phyloP scores from a whole-genome alignment of 1,140 invertebrate genomes.

The Procambarus clarkii region DNA sequence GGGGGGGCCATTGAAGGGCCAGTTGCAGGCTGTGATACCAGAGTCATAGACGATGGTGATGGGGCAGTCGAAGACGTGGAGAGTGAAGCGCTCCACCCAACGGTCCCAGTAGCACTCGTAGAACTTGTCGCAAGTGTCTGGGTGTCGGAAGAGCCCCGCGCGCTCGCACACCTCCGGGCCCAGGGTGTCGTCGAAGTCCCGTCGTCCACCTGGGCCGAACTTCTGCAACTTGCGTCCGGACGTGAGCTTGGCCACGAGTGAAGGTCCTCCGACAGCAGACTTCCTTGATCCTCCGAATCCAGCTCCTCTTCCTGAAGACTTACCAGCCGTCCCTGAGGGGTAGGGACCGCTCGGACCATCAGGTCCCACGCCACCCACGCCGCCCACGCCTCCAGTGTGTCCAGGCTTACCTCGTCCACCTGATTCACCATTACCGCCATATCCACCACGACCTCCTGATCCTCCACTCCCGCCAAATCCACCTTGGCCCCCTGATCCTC shows the following conservation, averaged over 20 bases:
- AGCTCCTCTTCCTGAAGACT: slow-evolving; percentile 2
- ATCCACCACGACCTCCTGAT: slow-evolving; percentile 4
- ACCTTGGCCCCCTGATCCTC: slow-evolving; percentile 14
- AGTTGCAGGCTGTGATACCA: slow-evolving; percentile 86
- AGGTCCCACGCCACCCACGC: not conserved
- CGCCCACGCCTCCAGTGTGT: not conserved
- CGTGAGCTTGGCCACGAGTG: slow-evolving; percentile 63
- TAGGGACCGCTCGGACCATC: slow-evolving; percentile 44
- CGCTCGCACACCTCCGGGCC: slow-evolving; percentile 82
- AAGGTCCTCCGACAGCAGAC: slow-evolving; percentile 53
- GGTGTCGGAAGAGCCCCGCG: slow-evolving; percentile 88
- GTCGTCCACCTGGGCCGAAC: slow-evolving; percentile 73
- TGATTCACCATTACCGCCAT: not conserved
- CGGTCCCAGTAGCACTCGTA: slow-evolving; percentile 90
- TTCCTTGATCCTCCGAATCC: not conserved
- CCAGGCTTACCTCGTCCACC: not conserved
- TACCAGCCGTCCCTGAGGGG: not conserved
- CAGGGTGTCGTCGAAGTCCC: slow-evolving; percentile 77
- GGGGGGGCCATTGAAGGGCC: slow-evolving; percentile 87
- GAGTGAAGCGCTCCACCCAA: slow-evolving; percentile 85
- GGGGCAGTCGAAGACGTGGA: slow-evolving; percentile 88
- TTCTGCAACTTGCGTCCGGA: slow-evolving; percentile 48
- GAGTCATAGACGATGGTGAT: slow-evolving; percentile 86
- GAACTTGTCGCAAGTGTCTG: slow-evolving; percentile 89
- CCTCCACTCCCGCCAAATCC: slow-evolving; percentile 10